Evolutionary conservation across 2,888 invertebrate species (phyloP), one percentile per base, ranked within the genome.

Genomic region (Drosophila monieri): DNA sequence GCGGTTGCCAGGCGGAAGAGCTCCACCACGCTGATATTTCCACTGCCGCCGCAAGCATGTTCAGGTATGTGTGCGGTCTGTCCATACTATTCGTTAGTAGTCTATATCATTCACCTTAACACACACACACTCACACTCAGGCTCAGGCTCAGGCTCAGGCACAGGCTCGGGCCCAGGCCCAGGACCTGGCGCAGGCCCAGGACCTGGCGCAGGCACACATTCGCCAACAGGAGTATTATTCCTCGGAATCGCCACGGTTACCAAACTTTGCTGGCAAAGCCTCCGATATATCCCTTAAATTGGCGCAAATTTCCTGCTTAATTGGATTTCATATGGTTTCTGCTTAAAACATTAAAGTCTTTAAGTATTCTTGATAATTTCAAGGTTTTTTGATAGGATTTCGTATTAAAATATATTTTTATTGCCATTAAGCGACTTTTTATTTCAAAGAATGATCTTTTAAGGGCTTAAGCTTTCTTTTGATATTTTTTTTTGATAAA

Each of bases 1-100:
- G 97, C 97, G 85, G 98, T 98, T 88, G 97, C 97, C 72, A 93
- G 98, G 90, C 94, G 98, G 91, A 98, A 98, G 92, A 97, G 97
- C 85, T 97, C 97, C 83, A 97, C 97, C 76, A 98, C 98, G 41
- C 94, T 98, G 88, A 97, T 97, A 90, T 98, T 98, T 92, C 97
- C 97, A 51, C 93, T 97, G 88, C 98, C 98, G 72, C 97, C 97
- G 25, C 98, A 98, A 92, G 97, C 97, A 78, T 97, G 97, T 92
- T 96, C 97, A 94, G 97, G 97, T 97, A 93, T 92, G 89, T 90
- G 35, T n/a, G n/a, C 6, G 6, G 2, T 14, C 35, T 14, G n/a
- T 35, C 35, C n/a, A 32, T 32, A 32, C 32, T 32, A 12, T 32
- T 32, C 5, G 32, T 1, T 32, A 12, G 4, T 35, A 6, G 14